Percentiles rank a stretch among this genome's conserved stretches.
Evolutionary conservation across 2,888 invertebrate genomes (phyloP).

Genomic region (Celastrina argiolus): DNA sequence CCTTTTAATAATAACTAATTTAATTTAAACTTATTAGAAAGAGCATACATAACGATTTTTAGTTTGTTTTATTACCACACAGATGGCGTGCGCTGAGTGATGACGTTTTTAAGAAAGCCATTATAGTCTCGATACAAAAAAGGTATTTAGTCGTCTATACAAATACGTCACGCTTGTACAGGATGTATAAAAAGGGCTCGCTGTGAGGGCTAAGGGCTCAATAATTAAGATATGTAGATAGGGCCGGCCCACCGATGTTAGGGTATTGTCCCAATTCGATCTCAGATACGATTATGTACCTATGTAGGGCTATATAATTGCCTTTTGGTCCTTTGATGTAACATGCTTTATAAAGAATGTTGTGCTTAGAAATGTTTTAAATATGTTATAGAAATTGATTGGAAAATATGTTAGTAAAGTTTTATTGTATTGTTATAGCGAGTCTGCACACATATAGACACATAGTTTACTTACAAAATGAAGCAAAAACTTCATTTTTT

Average conservation of each 20-base stretch:
- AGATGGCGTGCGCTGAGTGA: too few species aligned
- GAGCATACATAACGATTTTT: too few species aligned
- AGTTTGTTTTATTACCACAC: too few species aligned
- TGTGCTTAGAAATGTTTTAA: neutral
- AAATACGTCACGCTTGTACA: conserved; percentile 41
- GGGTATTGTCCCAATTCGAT: conserved; percentile 52
- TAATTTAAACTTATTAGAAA: too few species aligned
- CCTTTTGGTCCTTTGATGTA: neutral
- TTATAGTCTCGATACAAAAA: conserved; percentile 12
- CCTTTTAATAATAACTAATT: too few species aligned
- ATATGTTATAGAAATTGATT: neutral
- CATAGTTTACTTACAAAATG: too few species aligned
- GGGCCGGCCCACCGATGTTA: conserved; percentile 62
- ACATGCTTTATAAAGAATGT: neutral
- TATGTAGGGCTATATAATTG: neutral
- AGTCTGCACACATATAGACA: too few species aligned
- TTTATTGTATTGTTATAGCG: too few species aligned
- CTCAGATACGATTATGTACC: conserved; percentile 37
- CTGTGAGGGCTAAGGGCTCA: conserved; percentile 54
- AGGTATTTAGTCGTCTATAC: conserved; percentile 2
- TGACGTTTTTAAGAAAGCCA: too few species aligned
- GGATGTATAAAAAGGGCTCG: conserved; percentile 54
- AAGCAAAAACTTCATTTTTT: too few species aligned
- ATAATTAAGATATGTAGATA: conserved; percentile 77
- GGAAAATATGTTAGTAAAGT: too few species aligned